Base-by-base conservation (phyloP, 1,140 invertebrate genomes). In the Leptinotarsa texana region DNA sequence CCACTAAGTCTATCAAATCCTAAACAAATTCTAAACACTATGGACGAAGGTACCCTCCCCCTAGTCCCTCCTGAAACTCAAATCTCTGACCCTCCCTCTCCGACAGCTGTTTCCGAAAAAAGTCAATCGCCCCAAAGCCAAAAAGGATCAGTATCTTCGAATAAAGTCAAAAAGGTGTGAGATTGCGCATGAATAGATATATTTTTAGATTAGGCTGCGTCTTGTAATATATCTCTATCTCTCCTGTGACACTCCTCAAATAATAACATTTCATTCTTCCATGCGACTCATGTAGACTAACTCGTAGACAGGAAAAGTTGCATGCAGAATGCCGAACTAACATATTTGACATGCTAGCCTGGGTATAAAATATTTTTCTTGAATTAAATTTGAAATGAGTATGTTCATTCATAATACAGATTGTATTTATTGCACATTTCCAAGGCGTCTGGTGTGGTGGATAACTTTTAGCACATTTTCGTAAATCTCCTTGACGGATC, bases 121-220 rank as follows among this genome's bases (percentile, higher is more conserved):
- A 85, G 82, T 79, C 82, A 82, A 83, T 88, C 89, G 84, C 88
- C 88, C 80, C 87, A 88, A 85, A 89, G 87, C 83, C 88, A 88
- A 85, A 88, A 88, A 85, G 88, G 88, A 86, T 87, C 88, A 80
- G 85, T 85, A 83, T 80, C 84, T 71, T 84, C 84, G 67, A 85
- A 85, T 84, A 89, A 89, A 87, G 85, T 87, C 82, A 89, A 89
- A 89, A 89, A 89, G 88, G 88, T 89, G 88, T 88, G 84, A 86
- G 77, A 75, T 66, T 80, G 81, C 42, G 82, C 83, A 84, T 84
- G 82, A 75, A 77, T 66, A 75, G 33, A 15, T 62, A 17, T 73
- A 63, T 63, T 51, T 48, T 51, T 73, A 73, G 71, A 42, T 72
- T 27, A 63, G 71, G 71, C 71, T 73, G 51, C 15, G 51, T 15